Evolutionary conservation across 2,888 invertebrate species (phyloP), one percentile per base, ranked within the genome.

Genomic region (Silvanus unidentatus): DNA sequence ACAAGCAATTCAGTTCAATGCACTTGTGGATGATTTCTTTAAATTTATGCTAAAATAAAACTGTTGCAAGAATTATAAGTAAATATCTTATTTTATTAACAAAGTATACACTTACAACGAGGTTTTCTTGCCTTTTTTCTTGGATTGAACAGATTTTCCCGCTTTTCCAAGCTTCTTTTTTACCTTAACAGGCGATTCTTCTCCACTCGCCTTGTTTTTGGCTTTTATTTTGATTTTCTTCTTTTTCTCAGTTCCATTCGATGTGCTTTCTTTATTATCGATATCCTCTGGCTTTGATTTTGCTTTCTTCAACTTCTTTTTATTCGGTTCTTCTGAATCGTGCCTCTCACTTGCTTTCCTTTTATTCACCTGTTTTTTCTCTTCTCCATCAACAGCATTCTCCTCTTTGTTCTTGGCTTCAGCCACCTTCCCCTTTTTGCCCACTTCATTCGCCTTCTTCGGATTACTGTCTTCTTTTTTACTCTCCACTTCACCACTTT

Each of bases 251-350:
- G 32, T 30, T 12, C 36, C 43, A 42, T 49, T 38, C 16, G 32
- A 16, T 16, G 43, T 43, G 11, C 44, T 48, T 22, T 49, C 44
- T 40, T 54, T 57, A 27, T 57, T 27, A 30, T 57, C 41, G 11
- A 59, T 59, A 40, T 47, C 42, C 22, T 36, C 43, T 30, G 55
- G 53, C 32, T 55, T 53, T 43, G 57, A 58, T 14, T 57, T 50
- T 9, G 13, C 32, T 44, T 59, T 57, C 42, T 59, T 57, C 11
- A 57, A 41, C 45, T 63, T 58, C 34, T 58, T 58, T 36, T 36
- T 53, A 35, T 42, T 48, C 47, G 37, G 40, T 34, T 15, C 10
- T 29, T 15, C 8, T 42, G 60, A 39, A 14, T 62, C 58, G 12
- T 48, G 44, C 22, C 50, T 43, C 44, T 56, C 52, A 45, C 66